phyloP scores from a whole-genome alignment of 2,888 invertebrate genomes.

The Eupithecia vulgata region DNA sequence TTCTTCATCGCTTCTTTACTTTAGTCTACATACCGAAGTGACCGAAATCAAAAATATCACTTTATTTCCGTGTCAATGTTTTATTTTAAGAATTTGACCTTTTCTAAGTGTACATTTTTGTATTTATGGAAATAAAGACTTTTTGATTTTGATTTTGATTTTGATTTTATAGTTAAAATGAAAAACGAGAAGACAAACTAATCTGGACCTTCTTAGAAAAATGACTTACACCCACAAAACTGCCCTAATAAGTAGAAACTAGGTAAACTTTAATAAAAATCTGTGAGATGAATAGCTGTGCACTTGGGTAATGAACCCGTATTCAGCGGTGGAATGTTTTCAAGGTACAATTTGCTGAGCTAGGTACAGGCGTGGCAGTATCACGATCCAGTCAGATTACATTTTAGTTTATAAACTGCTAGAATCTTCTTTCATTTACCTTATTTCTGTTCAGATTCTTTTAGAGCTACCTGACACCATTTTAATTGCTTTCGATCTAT shows the following conservation, averaged over 20 bases:
- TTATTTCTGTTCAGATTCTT: neutral
- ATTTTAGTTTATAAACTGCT: neutral
- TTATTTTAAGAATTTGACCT: no score
- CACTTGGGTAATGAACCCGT: conserved; percentile 43
- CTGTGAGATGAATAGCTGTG: conserved; percentile 38
- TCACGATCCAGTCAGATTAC: conserved; percentile 7
- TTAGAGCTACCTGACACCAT: neutral
- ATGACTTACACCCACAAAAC: conserved; percentile 2
- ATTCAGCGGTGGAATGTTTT: conserved; percentile 40
- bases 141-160: no score
- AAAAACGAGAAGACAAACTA: neutral
- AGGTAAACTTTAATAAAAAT: conserved; percentile 37
- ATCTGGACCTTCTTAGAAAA: neutral
- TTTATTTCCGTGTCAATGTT: no score
- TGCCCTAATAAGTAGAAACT: conserved; percentile 31
- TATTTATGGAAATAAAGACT: no score
- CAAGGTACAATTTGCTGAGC: conserved; percentile 40
- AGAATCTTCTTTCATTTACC: neutral
- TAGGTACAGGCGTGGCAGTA: conserved; percentile 21
- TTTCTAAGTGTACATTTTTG: no score
- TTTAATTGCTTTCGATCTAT: neutral
- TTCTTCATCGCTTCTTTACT: no score
- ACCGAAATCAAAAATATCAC: no score
- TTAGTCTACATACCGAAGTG: no score
- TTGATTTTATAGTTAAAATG: no score